A percentile compares a stretch with the other conserved stretches of the same genome.
Conservation (phyloP, 2,888 invertebrate genomes). For the Pilophorus perplexus region DNA sequence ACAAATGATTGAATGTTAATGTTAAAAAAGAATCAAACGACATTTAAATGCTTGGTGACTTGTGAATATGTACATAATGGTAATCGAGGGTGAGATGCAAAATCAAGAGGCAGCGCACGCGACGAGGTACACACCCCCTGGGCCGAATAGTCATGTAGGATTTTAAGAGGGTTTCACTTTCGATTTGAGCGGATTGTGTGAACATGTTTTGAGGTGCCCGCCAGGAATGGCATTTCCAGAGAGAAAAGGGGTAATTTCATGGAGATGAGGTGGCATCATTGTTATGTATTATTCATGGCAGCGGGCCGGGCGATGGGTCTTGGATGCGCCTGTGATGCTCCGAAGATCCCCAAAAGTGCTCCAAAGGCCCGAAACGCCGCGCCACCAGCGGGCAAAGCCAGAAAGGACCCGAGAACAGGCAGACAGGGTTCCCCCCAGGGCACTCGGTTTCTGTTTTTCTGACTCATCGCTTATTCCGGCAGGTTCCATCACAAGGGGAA, state of each 20-base stretch:
- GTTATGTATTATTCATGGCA: slow-evolving; percentile 38
- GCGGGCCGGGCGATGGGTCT: background rate
- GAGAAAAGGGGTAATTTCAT: slow-evolving; percentile 41
- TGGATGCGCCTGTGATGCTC: no score
- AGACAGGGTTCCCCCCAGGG: slow-evolving; percentile 4
- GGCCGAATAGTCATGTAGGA: slow-evolving; percentile 21
- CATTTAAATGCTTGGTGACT: no score
- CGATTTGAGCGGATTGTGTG: slow-evolving; percentile 32
- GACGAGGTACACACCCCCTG: no score
- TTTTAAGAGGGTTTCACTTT: slow-evolving; percentile 25
- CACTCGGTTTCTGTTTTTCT: background rate
- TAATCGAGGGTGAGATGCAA: no score
- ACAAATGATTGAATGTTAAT: no score
- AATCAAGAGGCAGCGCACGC: no score
- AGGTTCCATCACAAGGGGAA: slow-evolving; percentile 19
- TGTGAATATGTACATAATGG: no score
- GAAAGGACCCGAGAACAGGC: background rate
- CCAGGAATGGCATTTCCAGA: slow-evolving; percentile 39
- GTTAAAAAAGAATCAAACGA: no score
- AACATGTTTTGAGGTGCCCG: slow-evolving; percentile 22
- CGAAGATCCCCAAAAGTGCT: no score
- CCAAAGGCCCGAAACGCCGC: background rate
- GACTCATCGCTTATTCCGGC: slow-evolving; percentile 29
- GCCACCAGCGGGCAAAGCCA: slow-evolving; percentile 13
- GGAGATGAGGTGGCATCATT: slow-evolving; percentile 41